Base-by-base conservation (phyloP, 2,113 vertebrate genomes). In the Oophaga pumilio region DNA sequence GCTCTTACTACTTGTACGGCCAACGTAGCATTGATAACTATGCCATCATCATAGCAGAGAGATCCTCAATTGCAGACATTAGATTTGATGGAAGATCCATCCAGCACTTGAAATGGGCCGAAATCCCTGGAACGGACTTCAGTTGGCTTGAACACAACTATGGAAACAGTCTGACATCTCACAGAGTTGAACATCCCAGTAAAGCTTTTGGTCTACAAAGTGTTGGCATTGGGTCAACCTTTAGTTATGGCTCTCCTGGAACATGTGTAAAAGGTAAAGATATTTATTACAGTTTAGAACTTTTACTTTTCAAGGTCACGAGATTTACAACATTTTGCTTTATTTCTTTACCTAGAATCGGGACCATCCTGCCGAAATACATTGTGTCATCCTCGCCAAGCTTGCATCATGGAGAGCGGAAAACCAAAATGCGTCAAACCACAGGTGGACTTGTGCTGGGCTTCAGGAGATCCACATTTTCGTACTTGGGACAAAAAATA, bases 381-480 rank as follows among this genome's bases (percentile, higher is more conserved):
- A n/a, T 76, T 85, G 22, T 97, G 96, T 6, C 28, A 71, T 24
- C 0, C 49, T 0, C 91, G 92, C 17, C 85, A 92, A 79, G 24
- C 66, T 71, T 96, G 96, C 85, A n/a, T 91, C 88, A 90, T 95
- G 88, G 89, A 91, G 2, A 90, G 90, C 0, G 94, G 93, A 10
- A 89, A 93, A 59, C 91, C 93, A 62, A 89, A 52, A 18, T 97
- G 96, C 7, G 52, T 93, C 28, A 69, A 91, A 0, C n/a, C 91
- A 20, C 89, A 93, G 4, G 9, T 86, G 0, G 93, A 95, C 68
- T 92, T 94, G 77, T 97, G 97, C 80, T 92, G 94, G 10, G 92
- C 96, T n/a, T 94, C 93, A 22, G 96, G 97, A 52, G 96, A 97
- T 90, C 96, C 96, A 8, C 97, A 97, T 77, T 97, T 97, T 86